phyloP scores from a whole-genome alignment of 2,113 vertebrate genomes.

The Passer domesticus region DNA sequence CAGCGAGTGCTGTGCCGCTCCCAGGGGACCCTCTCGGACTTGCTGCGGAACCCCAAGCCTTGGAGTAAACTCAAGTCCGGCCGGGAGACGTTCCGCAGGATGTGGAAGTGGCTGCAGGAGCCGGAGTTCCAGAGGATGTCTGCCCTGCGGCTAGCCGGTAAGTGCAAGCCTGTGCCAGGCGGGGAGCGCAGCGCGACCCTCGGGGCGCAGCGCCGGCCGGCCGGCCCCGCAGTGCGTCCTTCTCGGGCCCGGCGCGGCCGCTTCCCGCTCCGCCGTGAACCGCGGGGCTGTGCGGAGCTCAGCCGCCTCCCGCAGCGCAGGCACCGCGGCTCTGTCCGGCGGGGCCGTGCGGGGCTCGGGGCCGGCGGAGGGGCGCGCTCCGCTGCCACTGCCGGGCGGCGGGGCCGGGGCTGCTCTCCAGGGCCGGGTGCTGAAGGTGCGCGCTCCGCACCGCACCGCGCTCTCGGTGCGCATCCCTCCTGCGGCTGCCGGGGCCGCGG shows the following conservation, averaged over 20 bases:
- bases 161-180: background rate
- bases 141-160: slow-evolving; percentile 93
- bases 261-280: background rate
- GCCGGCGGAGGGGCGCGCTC: background rate
- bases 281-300: background rate
- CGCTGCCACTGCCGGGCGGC: background rate
- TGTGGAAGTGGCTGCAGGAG: slow-evolving; percentile 99
- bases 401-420: background rate
- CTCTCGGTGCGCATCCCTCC: background rate
- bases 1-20: slow-evolving; percentile 95
- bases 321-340: background rate
- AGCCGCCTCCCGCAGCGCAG: background rate
- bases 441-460: background rate
- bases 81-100: slow-evolving; percentile 94
- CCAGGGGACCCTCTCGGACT: slow-evolving; percentile 96
- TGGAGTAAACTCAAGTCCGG: slow-evolving; percentile 99
- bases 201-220: background rate
- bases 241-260: background rate
- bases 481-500: background rate
- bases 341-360: background rate
- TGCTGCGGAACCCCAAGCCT: slow-evolving; percentile 96
- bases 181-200: background rate
- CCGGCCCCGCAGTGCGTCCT: background rate
- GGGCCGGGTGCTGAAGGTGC: background rate
- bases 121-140: slow-evolving; percentile 98